Conservation (phyloP, 2,888 invertebrate genomes). For the Argyresthia goedartella region DNA sequence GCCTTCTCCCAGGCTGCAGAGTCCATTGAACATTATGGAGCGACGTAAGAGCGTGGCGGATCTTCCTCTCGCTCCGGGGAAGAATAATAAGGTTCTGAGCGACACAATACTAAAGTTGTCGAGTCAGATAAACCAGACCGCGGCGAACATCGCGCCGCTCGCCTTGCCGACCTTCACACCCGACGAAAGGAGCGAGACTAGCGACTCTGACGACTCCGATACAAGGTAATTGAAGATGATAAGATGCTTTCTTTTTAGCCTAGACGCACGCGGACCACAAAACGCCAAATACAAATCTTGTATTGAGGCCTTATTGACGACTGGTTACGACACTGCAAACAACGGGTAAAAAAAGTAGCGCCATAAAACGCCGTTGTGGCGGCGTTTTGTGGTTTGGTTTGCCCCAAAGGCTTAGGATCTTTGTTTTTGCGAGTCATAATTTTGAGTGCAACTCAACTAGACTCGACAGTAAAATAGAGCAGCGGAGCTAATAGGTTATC, state of each 20-base stretch:
- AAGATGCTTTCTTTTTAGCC: neutral
- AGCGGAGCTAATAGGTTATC: too few species aligned
- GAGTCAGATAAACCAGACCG: conserved; percentile 58
- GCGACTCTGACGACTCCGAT: conserved; percentile 61
- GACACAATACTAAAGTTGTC: conserved; percentile 75
- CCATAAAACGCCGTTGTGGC: too few species aligned
- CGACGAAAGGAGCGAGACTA: conserved; percentile 53
- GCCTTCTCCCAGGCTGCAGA: conserved; percentile 38
- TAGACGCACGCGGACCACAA: too few species aligned
- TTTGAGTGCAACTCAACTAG: too few species aligned
- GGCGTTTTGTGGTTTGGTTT: too few species aligned
- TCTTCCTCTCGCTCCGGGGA: conserved; percentile 44
- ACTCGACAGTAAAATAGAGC: too few species aligned
- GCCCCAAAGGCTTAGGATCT: too few species aligned
- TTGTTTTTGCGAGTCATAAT: too few species aligned
- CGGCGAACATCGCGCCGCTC: conserved; percentile 33
- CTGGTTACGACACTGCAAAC: too few species aligned
- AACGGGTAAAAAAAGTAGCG: too few species aligned
- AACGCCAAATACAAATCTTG: too few species aligned
- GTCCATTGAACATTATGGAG: conserved; percentile 49
- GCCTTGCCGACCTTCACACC: conserved; percentile 40
- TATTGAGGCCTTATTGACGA: too few species aligned
- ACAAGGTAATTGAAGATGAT: conserved; percentile 38
- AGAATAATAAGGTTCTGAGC: conserved; percentile 72
- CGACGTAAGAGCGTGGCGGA: conserved; percentile 57